Evolutionary conservation across 1,140 invertebrate genomes (phyloP).

Genomic region (Thereuonema tuberculata): DNA sequence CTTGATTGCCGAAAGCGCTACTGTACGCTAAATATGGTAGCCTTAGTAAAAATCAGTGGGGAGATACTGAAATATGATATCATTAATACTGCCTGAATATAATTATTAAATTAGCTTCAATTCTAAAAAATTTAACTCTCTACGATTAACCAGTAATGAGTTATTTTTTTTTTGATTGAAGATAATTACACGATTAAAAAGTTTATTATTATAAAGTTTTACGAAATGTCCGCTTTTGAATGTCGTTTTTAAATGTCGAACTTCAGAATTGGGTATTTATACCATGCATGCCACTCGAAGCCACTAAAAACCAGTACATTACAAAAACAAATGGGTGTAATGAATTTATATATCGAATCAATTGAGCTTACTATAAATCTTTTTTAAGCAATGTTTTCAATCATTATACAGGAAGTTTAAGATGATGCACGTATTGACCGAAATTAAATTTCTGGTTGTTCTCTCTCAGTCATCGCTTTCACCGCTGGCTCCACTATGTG

Average conservation of each 20-base stretch:
- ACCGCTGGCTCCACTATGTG: too few species aligned
- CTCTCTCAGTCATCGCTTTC: too few species aligned
- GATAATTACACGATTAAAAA: background rate
- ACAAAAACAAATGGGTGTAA: too few species aligned
- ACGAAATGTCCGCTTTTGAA: background rate
- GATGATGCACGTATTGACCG: too few species aligned
- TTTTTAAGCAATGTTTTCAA: too few species aligned
- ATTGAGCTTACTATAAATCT: too few species aligned
- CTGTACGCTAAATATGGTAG: background rate
- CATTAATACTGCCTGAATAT: background rate
- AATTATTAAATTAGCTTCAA: too few species aligned
- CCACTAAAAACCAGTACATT: too few species aligned
- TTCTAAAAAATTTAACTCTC: background rate
- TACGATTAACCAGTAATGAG: background rate
- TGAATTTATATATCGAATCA: too few species aligned
- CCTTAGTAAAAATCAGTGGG: constrained; percentile 2
- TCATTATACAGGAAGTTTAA: too few species aligned
- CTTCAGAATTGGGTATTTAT: background rate
- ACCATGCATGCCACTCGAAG: too few species aligned
- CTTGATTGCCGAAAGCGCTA: background rate
- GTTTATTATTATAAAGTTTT: background rate
- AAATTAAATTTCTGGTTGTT: too few species aligned
- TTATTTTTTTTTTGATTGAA: background rate
- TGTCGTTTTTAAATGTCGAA: background rate
- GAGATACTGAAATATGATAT: background rate